Base-by-base conservation (phyloP, 2,888 invertebrate species). In the Andricus quercusramuli region DNA sequence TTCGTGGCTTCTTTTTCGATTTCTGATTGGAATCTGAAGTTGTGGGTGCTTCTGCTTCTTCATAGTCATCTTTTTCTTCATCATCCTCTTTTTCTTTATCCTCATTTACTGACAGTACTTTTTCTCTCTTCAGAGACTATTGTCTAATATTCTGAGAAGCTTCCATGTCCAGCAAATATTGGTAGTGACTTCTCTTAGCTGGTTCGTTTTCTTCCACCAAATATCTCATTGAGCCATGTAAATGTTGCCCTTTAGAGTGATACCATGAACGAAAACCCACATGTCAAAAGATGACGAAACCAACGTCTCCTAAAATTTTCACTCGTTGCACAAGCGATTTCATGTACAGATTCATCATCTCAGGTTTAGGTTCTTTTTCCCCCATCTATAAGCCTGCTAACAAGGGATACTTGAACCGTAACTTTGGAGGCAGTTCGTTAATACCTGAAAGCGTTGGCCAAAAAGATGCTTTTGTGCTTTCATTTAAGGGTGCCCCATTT, bases 371-470 rank as follows among this genome's bases (percentile, higher is more conserved):
- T 79, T 79, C 79, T n/a, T 76, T 79, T 20, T 70, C 59, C 0
- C 59, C 76, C 41, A 79, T 17, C 68, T 76, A 79, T 56, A 76
- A 59, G 32, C 79, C 79, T 11, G 79, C 76, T 25, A 79, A 44
- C 32, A 76, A 51, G 22, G 65, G 29, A 51, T 76, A 66, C 6
- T 44, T n/a, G 44, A 79, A 79, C 22, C 79, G 56, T 20, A 79
- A 20, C 5, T 62, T 17, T 25, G 79, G 76, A 32, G 79, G 62
- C 41, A 79, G 25, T 70, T 79, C 76, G n/a, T n/a, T 25, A 25
- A 25, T 25, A 32, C 3, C 3, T 3, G 3, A 11, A 41, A 76
- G 65, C 13, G 25, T 51, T 32, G 74, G 74, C 74, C 79, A 79
- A 70, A 70, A 44, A 2, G 70, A 56, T 13, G 15, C 3, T 25